phyloP scores from a whole-genome alignment of 2,113 vertebrate genomes.

The Catharus fuscescens region DNA sequence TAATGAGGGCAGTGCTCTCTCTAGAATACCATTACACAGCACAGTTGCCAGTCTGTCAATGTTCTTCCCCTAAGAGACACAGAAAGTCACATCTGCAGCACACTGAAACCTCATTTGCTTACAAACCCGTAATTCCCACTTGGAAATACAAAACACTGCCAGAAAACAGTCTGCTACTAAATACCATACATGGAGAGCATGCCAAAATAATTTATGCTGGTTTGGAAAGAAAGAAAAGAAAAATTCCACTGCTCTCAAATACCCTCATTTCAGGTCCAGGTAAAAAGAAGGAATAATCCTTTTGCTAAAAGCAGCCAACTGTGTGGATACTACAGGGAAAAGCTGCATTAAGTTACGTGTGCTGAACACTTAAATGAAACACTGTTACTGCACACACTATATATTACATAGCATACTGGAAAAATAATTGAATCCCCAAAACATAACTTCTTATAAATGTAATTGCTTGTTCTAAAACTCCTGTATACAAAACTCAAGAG shows the following conservation, averaged over 20 bases:
- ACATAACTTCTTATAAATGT: background rate
- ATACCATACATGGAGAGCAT: slow-evolving; percentile 60
- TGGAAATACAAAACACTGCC: slow-evolving; percentile 69
- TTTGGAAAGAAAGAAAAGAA: background rate
- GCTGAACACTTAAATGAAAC: background rate
- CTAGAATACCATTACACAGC: slow-evolving; percentile 71
- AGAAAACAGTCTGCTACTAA: slow-evolving; percentile 71
- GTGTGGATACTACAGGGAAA: background rate
- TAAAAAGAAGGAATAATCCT: background rate
- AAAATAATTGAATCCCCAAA: background rate
- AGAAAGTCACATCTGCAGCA: slow-evolving; percentile 76
- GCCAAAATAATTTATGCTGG: slow-evolving; percentile 69
- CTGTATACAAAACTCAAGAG: background rate
- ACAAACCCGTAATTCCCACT: slow-evolving; percentile 70
- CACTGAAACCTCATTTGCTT: slow-evolving; percentile 75
- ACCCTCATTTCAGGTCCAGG: background rate
- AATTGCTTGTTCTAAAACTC: background rate
- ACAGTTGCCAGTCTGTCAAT: slow-evolving; percentile 70
- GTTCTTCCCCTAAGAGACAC: slow-evolving; percentile 68
- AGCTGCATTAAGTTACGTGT: background rate
- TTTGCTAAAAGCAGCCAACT: background rate
- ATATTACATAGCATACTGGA: background rate
- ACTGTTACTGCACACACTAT: background rate
- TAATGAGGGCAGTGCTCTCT: slow-evolving; percentile 72
- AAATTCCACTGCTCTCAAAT: background rate